phyloP scores from a whole-genome alignment of 2,888 invertebrate genomes.

The Acronicta alni region DNA sequence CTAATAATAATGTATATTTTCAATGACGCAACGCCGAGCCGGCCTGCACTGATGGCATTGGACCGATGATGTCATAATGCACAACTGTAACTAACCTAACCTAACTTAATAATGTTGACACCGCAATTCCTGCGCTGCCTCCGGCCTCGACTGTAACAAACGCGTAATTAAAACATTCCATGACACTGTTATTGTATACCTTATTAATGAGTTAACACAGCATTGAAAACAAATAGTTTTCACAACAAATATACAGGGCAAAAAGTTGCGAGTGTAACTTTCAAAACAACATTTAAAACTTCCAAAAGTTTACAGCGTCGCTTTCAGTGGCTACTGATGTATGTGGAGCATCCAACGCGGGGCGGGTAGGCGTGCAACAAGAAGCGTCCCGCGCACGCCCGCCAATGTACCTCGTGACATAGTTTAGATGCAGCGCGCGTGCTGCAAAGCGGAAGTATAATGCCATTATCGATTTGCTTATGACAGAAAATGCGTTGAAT shows the following conservation, averaged over 20 bases:
- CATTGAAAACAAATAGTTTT: constrained; percentile 1
- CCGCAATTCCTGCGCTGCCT: constrained; percentile 11
- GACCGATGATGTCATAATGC: constrained; percentile 56
- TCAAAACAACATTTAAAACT: constrained; percentile 45
- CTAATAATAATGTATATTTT: constrained; percentile 26
- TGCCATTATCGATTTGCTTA: constrained; percentile 89
- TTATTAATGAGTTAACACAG: constrained; percentile 9
- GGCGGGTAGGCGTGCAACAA: constrained; percentile 20
- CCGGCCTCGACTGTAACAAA: constrained; percentile 10
- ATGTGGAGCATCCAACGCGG: constrained; percentile 28
- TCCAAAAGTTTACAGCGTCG: constrained; percentile 44
- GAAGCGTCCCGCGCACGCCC: constrained; percentile 23
- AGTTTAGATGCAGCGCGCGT: constrained; percentile 84
- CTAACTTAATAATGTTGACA: constrained; percentile 50
- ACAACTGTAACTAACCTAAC: constrained; percentile 60
- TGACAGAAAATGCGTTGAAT: constrained; percentile 89
- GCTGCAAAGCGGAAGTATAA: constrained; percentile 86
- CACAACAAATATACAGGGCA: constrained; percentile 5
- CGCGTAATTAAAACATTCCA: constrained; percentile 19
- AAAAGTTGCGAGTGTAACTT: constrained; percentile 18
- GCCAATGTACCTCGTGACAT: constrained; percentile 72
- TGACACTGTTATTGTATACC: constrained; percentile 28
- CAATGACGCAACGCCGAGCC: constrained; percentile 33
- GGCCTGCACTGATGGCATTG: constrained; percentile 41
- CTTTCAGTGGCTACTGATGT: constrained; percentile 41